A percentile compares a stretch with the other conserved stretches of the same genome.
These are phyloP conservation scores for Uria aalge DNA, from an alignment of 2,113 vertebrate genomes.

Conservation along the genomic window DNA sequence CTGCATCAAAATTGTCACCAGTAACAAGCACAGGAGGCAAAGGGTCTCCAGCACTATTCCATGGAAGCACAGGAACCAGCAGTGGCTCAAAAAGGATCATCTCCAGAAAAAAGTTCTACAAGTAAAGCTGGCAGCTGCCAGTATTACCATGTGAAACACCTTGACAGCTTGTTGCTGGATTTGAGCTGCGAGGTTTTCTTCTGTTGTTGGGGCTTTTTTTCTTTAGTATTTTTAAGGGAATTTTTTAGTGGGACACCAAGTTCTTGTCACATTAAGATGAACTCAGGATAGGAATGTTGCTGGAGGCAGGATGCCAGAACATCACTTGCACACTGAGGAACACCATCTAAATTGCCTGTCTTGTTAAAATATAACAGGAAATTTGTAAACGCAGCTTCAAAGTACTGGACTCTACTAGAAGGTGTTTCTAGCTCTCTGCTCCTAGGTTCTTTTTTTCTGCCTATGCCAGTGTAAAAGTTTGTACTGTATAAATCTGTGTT, in stretches of 20 bases:
- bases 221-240: not conserved
- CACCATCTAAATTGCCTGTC: not conserved
- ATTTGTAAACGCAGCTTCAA: not conserved
- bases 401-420: not conserved
- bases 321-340: not conserved
- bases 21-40: constrained; percentile 32
- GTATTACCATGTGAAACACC: not conserved
- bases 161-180: not conserved
- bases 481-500: not conserved
- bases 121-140: constrained; percentile 51
- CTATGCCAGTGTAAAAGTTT: not conserved
- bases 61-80: constrained; percentile 2
- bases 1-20: constrained; percentile 30
- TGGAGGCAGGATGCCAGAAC: constrained; percentile 28
- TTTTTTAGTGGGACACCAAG: constrained; percentile 8
- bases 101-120: not conserved
- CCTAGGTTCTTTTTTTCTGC: not conserved
- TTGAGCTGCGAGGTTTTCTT: not conserved
- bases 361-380: constrained; percentile 14
- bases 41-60: not conserved
- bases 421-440: not conserved
- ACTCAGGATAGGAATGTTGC: not conserved
- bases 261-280: constrained; percentile 33
- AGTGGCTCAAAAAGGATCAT: not conserved
- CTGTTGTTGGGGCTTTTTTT: not conserved